Conservation (phyloP, 35 echinoderm and acorn worm genomes). For the Apostichopus parvimensis region DNA sequence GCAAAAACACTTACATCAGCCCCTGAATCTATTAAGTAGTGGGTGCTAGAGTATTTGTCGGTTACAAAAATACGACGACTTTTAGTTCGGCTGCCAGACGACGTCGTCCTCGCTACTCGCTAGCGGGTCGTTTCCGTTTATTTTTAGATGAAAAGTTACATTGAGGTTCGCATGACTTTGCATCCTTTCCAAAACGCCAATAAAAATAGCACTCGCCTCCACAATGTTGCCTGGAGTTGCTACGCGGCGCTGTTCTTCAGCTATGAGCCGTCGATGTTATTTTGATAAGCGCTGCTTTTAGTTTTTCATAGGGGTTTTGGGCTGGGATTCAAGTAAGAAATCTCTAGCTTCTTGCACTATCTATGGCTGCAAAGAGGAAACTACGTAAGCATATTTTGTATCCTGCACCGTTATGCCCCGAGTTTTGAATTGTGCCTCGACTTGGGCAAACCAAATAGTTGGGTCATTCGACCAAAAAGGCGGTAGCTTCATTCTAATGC, state of each 20-base stretch:
- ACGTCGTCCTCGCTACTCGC: too few relatives aligned
- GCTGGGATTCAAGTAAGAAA: conserved; percentile 28
- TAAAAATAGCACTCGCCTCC: too few relatives aligned
- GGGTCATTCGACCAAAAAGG: conserved; percentile 57
- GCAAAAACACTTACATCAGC: not conserved
- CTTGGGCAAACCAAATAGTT: conserved; percentile 28
- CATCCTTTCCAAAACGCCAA: too few relatives aligned
- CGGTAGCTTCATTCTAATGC: conserved; percentile 18
- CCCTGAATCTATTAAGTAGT: not conserved
- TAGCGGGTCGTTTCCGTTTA: too few relatives aligned
- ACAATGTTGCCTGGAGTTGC: too few relatives aligned
- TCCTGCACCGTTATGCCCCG: conserved; percentile 38
- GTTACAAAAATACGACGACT: too few relatives aligned
- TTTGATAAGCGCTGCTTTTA: too few relatives aligned
- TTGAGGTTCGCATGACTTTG: too few relatives aligned
- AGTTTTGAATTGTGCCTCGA: conserved; percentile 59
- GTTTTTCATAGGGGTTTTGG: conserved; percentile 12
- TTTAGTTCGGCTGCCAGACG: too few relatives aligned
- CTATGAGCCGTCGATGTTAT: too few relatives aligned
- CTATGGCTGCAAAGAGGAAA: conserved; percentile 28
- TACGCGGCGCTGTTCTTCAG: too few relatives aligned
- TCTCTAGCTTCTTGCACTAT: conserved; percentile 28
- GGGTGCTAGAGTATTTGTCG: not conserved
- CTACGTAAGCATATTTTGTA: conserved; percentile 50
- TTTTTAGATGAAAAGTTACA: too few relatives aligned